phyloP scores from a whole-genome alignment of 2,888 invertebrate genomes.

The Chloromyia formosa region DNA sequence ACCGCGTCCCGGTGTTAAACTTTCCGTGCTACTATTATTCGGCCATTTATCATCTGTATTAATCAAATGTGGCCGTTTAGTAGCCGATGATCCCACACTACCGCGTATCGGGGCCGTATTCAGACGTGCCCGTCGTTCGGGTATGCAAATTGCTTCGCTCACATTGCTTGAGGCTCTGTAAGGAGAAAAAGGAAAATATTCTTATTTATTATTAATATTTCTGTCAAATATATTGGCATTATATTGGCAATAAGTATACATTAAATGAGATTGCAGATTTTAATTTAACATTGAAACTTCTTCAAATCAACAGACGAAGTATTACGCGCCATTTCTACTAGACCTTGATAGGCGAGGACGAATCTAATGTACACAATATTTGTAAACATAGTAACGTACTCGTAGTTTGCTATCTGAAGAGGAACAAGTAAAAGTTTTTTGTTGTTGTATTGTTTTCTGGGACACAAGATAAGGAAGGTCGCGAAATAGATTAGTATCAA shows the following conservation, averaged over 20 bases:
- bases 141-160: conserved; percentile 55
- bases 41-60: conserved; percentile 64
- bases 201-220: not conserved
- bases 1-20: conserved; percentile 69
- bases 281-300: too few species aligned
- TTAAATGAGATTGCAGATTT: not conserved
- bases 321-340: too few species aligned
- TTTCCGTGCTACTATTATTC: conserved; percentile 83
- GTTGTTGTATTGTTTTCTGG: too few species aligned
- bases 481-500: conserved; percentile 7
- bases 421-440: conserved; percentile 14
- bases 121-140: conserved; percentile 60
- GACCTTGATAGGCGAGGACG: conserved; percentile 30
- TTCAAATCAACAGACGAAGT: too few species aligned
- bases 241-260: not conserved
- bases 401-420: conserved; percentile 13
- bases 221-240: too few species aligned
- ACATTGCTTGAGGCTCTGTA: conserved; percentile 65
- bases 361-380: conserved; percentile 17
- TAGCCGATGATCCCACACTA: conserved; percentile 49
- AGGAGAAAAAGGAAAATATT: conserved; percentile 53
- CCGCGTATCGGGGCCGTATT: conserved; percentile 61
- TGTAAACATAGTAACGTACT: not conserved
- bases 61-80: conserved; percentile 54
- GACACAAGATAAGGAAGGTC: conserved; percentile 26